These are phyloP conservation scores for Paradoxurus hermaphroditus DNA, from an alignment of 2,113 vertebrate genomes.

Conservation along the genomic window DNA sequence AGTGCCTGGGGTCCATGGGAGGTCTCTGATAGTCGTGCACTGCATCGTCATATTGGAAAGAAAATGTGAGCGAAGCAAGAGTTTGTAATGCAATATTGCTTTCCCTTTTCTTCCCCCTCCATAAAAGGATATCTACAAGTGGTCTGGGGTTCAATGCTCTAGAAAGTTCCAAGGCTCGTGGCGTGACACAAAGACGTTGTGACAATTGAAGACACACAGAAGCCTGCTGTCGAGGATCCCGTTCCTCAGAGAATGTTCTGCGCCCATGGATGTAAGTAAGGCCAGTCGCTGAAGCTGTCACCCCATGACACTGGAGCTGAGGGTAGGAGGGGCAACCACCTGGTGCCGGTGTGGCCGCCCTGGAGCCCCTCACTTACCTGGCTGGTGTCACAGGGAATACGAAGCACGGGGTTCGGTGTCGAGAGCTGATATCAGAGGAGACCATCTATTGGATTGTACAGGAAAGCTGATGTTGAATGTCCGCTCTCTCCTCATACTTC, in stretches of 20 bases:
- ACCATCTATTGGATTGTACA: neutral
- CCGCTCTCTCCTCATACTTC: neutral
- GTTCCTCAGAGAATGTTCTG: slow-evolving; percentile 43
- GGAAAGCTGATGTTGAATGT: neutral
- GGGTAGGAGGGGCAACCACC: neutral
- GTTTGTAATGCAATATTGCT: neutral
- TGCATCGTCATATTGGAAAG: neutral
- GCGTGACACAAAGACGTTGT: neutral
- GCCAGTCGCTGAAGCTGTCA: fast-evolving
- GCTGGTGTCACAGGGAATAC: neutral
- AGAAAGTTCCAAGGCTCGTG: neutral
- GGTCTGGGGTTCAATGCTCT: neutral
- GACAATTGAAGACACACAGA: neutral
- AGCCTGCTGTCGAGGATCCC: neutral
- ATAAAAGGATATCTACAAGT: slow-evolving; percentile 25
- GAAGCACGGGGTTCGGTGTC: neutral
- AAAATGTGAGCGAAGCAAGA: neutral
- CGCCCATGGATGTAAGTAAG: slow-evolving; percentile 51
- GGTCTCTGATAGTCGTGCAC: neutral
- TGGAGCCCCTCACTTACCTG: neutral
- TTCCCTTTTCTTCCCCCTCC: neutral
- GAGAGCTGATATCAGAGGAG: neutral
- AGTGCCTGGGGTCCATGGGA: neutral
- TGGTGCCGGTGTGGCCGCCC: neutral
- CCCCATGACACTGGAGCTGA: neutral